Evolutionary conservation across 2,113 vertebrate species (phyloP).

Genomic region (Tylochromis polylepis): DNA sequence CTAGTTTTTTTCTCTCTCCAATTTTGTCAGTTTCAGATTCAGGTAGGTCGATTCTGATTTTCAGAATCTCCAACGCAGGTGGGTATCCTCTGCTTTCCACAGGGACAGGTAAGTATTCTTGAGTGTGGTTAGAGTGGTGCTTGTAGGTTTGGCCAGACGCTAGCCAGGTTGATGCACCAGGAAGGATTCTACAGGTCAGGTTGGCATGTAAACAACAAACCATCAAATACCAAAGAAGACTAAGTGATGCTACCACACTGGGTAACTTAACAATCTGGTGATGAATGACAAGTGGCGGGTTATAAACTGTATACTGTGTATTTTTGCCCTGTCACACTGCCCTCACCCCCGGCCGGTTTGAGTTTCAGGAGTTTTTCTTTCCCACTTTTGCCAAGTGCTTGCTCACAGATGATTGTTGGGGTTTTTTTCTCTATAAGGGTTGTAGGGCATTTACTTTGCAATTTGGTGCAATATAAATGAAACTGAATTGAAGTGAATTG

Average conservation of each 20-base stretch:
- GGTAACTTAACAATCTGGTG: neutral
- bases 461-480: neutral
- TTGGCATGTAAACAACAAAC: neutral
- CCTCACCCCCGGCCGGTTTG: neutral
- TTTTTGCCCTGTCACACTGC: neutral
- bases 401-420: neutral
- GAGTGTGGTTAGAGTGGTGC: neutral
- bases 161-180: neutral
- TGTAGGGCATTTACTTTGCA: neutral
- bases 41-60: neutral
- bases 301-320: neutral
- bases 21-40: neutral
- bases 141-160: neutral
- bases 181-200: neutral
- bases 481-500: neutral
- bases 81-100: neutral
- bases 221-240: neutral
- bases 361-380: neutral
- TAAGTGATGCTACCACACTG: neutral
- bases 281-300: neutral
- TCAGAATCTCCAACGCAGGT: neutral
- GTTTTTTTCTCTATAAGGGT: neutral
- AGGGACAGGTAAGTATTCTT: neutral
- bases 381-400: neutral
- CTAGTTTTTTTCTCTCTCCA: neutral